phyloP scores from a whole-genome alignment of 2,797 vertebrate genomes.

The Tinamus major region DNA sequence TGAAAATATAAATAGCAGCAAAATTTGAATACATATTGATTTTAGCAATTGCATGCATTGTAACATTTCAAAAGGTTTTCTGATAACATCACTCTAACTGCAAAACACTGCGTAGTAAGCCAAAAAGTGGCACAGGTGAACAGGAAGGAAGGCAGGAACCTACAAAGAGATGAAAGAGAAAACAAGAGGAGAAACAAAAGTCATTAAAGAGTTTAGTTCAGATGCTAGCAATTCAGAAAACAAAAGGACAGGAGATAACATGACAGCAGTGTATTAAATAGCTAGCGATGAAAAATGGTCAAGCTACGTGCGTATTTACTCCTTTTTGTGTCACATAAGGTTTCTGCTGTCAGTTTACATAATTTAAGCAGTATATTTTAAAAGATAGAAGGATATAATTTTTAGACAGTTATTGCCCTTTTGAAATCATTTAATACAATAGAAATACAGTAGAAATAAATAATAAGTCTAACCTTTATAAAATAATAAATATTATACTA shows the following conservation, averaged over 20 bases:
- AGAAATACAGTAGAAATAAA: neutral
- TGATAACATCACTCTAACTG: neutral
- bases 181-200: neutral
- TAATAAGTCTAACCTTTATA: neutral
- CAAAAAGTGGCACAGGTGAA: neutral
- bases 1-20: neutral
- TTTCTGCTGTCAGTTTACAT: neutral
- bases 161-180: conserved; percentile 14
- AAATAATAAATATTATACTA: neutral
- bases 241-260: neutral
- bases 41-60: neutral
- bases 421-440: neutral
- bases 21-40: neutral
- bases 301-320: neutral
- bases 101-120: neutral
- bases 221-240: neutral
- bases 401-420: neutral
- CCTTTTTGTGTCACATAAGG: neutral
- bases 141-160: neutral
- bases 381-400: neutral
- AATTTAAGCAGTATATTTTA: neutral
- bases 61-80: neutral
- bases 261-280: neutral
- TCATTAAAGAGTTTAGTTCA: neutral
- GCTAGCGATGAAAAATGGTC: neutral